Conservation (phyloP, 1,140 invertebrate genomes). For the Papilio glaucus region DNA sequence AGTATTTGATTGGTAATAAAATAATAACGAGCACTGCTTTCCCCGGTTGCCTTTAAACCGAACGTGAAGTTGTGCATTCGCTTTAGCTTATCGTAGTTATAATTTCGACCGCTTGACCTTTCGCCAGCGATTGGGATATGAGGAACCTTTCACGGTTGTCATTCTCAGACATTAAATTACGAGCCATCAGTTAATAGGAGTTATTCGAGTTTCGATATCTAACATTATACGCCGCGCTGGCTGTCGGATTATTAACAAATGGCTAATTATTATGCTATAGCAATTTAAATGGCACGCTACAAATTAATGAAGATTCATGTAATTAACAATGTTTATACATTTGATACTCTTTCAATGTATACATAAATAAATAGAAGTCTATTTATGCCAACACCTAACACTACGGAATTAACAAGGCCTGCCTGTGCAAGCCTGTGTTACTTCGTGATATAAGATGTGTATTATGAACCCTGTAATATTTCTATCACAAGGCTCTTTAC, state of each 20-base stretch:
- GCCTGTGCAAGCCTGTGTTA: no score
- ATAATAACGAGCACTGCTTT: conserved; percentile 53
- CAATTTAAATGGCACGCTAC: not conserved
- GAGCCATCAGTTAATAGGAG: conserved; percentile 9
- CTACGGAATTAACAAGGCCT: no score
- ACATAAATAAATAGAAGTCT: no score
- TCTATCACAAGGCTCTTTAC: no score
- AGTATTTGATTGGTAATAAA: conserved; percentile 46
- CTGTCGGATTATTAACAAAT: conserved; percentile 1
- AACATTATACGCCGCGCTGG: not conserved
- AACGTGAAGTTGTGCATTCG: conserved; percentile 20
- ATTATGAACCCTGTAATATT: no score
- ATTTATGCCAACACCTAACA: no score
- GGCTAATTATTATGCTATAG: not conserved
- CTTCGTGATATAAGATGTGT: no score
- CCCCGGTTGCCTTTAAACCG: conserved; percentile 43
- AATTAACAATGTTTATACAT: not conserved
- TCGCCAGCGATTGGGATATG: conserved; percentile 27
- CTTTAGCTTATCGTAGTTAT: conserved; percentile 38
- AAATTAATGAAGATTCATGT: not conserved
- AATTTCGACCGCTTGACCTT: conserved; percentile 45
- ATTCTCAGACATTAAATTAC: conserved; percentile 18
- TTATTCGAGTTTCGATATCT: conserved; percentile 15
- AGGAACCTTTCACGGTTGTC: conserved; percentile 25
- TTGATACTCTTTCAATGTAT: no score